Evolutionary conservation across 2,113 vertebrate species (phyloP), one percentile per base, ranked within the genome.

Genomic region (Barbus barbus): DNA sequence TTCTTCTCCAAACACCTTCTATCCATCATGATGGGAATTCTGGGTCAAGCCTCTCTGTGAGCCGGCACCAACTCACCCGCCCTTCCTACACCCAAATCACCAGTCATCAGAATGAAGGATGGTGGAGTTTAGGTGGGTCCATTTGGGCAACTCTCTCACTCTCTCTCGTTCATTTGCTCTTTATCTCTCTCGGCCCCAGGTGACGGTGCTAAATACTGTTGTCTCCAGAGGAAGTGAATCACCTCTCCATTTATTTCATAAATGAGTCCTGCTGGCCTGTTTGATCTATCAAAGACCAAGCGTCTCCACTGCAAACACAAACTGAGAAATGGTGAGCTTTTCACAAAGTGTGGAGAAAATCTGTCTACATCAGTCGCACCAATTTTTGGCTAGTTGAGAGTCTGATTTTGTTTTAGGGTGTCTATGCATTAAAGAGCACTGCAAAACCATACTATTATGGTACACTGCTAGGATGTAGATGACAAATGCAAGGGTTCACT

Each of bases 131-230:
- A 92, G 92, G 92, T 91, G 88, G 90, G 91, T 91, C 91, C 90
- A 93, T 94, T 93, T 93, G 86, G 83, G 88, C 84, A 89, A 61
- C 63, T 78, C 67, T 83, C 12, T 60, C 36, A 84, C 85, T 88
- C 84, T 91, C 90, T 77, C 48, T 86, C 85, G 90, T 89, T 78
- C 63, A 60, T 79, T 88, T 87, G 87, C 90, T 87, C 86, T 88
- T 84, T 85, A 67, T 86, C 88, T 81, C 82, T 38, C 48, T 83
- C 88, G 84, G 90, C 92, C 93, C 89, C 85, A 84, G 89, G 92
- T 95, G 94, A 94, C 93, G 91, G 91, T 90, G 88, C 93, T 95
- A 95, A 95, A 93, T 92, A 93, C 92, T 90, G 78, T 86, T 87
- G 91, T 92, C 93, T 91, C 86, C 38, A 86, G 83, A 88, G 88